Evolutionary conservation across 2,113 vertebrate species (phyloP), one percentile per base, ranked within the genome.

Genomic region (Epinephelus fuscoguttatus): DNA sequence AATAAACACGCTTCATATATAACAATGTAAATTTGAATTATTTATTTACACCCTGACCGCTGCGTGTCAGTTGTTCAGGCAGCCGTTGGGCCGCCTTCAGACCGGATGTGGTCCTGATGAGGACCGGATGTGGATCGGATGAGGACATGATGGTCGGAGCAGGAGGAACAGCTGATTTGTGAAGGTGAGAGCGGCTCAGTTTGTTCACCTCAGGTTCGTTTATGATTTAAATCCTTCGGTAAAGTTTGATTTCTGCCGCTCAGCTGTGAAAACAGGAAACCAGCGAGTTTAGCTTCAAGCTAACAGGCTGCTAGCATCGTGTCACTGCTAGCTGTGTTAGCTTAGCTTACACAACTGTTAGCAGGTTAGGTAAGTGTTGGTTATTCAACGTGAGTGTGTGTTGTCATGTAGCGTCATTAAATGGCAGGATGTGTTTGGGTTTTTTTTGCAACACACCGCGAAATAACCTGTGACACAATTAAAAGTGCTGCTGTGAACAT

Each of bases 151-250:
- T 69, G 75, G 52, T 50, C 7, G 5, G 1, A 11, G 6, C 52
- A 6, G 68, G 10, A 12, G 40, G 1, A 60, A 1, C 67, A 56
- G 83, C 74, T 68, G 76, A 7, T 63, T 1, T 12, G 7, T 86
- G 86, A 84, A 88, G 84, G 84, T 86, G 78, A 86, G 81, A 47
- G 18, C 37, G 1, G 3, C 8, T 13, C 27, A 17, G 1, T 68
- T 61, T 30, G 1, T 18, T 81, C 15, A 27, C 0, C 1, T 17
- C 7, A 52, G 9, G 27, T 57, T 27, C 7, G 17, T 50, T 37
- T 53, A 1, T 0, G 25, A 0, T 14, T 49, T 1, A 3, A 17
- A 4, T 23, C 6, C 4, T 13, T 4, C 0, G 15, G 3, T 53
- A 3, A 19, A 53, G 23, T 45, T 23, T 13, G 0, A 23, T 15